phyloP scores from a whole-genome alignment of 2,888 invertebrate species.

The Caenorhabditis sp. region DNA sequence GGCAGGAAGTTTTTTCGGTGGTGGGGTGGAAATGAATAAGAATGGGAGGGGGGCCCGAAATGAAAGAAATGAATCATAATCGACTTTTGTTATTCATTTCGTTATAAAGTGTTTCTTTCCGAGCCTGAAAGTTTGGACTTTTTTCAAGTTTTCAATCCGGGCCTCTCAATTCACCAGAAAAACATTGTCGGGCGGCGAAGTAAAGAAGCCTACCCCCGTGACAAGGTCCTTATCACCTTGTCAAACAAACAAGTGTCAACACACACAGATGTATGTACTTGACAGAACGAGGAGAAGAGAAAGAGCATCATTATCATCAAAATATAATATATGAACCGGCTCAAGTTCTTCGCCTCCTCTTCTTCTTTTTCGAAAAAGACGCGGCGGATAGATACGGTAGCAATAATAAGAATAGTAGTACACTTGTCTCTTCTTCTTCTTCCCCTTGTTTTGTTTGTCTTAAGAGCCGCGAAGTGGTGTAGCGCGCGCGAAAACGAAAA shows the following conservation, averaged over 20 bases:
- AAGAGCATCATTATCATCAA: background rate
- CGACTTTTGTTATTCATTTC: too few species aligned
- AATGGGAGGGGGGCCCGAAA: background rate
- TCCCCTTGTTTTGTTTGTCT: slow-evolving; percentile 10
- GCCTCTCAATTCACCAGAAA: too few species aligned
- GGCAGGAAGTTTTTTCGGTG: slow-evolving; percentile 23
- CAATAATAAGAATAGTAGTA: background rate
- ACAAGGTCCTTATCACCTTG: slow-evolving; percentile 1
- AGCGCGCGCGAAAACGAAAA: too few species aligned
- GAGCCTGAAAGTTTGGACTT: too few species aligned
- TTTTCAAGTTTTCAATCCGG: too few species aligned
- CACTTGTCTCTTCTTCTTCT: background rate
- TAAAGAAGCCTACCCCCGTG: too few species aligned
- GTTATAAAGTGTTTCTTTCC: too few species aligned
- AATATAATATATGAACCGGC: background rate
- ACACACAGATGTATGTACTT: background rate
- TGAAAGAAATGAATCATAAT: background rate
- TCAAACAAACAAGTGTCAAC: slow-evolving; percentile 1
- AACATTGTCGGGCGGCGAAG: too few species aligned
- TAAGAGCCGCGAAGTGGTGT: slow-evolving; percentile 22
- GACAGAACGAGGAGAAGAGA: background rate
- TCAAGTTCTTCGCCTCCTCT: slow-evolving; percentile 2
- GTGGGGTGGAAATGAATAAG: background rate
- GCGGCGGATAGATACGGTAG: slow-evolving; percentile 13
- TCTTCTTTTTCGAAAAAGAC: too few species aligned